These are phyloP conservation scores for Alloplasta piceator DNA, from an alignment of 2,888 invertebrate genomes.

Conservation along the genomic window DNA sequence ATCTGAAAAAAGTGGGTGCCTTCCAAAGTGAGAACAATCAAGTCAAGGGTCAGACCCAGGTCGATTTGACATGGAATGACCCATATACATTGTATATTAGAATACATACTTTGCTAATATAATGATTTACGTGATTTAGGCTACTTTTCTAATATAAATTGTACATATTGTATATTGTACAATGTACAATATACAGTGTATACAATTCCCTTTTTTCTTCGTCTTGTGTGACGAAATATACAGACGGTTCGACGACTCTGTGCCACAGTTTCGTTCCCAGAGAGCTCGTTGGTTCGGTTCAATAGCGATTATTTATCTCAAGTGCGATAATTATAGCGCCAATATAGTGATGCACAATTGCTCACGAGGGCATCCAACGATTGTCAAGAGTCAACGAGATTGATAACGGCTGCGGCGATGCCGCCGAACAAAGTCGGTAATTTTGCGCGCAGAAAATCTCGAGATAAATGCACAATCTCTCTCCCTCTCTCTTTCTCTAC, in stretches of 20 bases:
- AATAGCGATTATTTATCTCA: constrained; percentile 53
- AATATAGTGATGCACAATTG: constrained; percentile 25
- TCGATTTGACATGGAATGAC: no score
- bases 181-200: no score
- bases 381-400: constrained; percentile 36
- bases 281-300: background rate
- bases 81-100: no score
- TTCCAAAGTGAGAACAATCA: no score
- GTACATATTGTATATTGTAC: no score
- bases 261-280: background rate
- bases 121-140: no score
- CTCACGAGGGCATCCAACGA: constrained; percentile 22
- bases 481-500: background rate
- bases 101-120: no score
- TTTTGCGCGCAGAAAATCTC: constrained; percentile 23
- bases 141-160: no score
- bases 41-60: no score
- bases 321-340: constrained; percentile 55
- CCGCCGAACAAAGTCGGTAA: constrained; percentile 11
- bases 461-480: background rate
- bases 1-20: no score
- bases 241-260: constrained; percentile 12
- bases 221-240: background rate
- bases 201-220: background rate
- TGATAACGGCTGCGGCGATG: constrained; percentile 39